Evolutionary conservation across 2,113 vertebrate genomes (phyloP).

Genomic region (Pteropus alecto): DNA sequence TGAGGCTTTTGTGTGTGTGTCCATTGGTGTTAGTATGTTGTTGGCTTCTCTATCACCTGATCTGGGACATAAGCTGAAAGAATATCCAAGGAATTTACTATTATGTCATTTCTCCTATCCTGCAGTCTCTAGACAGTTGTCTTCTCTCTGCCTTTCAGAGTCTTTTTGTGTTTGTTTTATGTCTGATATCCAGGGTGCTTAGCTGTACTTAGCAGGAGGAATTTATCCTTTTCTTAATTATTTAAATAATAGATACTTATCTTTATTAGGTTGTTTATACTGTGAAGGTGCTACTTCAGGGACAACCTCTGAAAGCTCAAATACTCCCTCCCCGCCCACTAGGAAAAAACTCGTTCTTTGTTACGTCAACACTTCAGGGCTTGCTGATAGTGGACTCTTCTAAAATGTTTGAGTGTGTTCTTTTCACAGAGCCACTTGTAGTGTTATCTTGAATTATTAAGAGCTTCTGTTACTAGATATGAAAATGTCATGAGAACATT

Average conservation of each 20-base stretch:
- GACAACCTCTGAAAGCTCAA: neutral
- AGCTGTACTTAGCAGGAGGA: neutral
- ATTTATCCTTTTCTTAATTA: neutral
- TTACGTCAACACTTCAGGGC: neutral
- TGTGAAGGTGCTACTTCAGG: neutral
- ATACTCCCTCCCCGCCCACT: neutral
- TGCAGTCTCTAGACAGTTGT: neutral
- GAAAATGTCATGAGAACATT: neutral
- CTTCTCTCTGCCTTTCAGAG: neutral
- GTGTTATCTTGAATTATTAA: neutral
- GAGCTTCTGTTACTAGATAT: neutral
- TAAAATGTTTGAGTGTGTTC: neutral
- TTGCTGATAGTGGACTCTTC: neutral
- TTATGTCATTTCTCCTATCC: neutral
- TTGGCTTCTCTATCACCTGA: neutral
- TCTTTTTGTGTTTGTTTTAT: neutral
- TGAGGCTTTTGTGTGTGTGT: neutral
- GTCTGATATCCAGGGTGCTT: neutral
- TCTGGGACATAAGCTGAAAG: neutral
- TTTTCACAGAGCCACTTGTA: neutral
- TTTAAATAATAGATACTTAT: neutral
- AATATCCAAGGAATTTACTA: too few relatives aligned
- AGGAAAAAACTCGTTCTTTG: neutral
- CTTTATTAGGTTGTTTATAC: neutral
- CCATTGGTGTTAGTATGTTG: neutral